phyloP scores from a whole-genome alignment of 2,113 vertebrate genomes.

The Cynoglossus semilaevis region DNA sequence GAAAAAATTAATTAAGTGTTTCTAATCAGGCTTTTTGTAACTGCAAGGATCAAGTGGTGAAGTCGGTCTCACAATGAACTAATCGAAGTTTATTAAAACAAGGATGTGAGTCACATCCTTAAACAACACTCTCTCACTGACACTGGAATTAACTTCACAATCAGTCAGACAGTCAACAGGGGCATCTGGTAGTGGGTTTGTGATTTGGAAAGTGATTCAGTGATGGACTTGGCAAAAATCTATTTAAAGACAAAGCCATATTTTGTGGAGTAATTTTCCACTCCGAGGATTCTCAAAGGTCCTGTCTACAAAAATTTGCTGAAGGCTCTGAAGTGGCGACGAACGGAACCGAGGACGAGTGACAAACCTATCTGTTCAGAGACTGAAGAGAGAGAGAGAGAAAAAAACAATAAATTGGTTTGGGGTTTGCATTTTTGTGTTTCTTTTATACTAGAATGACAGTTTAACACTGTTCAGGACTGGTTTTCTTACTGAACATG shows the following conservation, averaged over 20 bases:
- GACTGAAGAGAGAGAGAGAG: background rate
- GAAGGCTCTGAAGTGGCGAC: background rate
- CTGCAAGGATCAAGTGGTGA: background rate
- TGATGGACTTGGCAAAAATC: slow-evolving; percentile 26
- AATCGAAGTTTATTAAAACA: slow-evolving; percentile 5
- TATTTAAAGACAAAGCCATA: slow-evolving; percentile 8
- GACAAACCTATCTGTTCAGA: background rate
- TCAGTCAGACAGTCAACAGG: slow-evolving; percentile 1
- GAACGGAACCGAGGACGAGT: background rate
- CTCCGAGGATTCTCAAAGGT: slow-evolving; percentile 12
- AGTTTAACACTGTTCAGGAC: too few relatives aligned
- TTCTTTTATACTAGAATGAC: too few relatives aligned
- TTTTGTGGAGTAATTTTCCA: slow-evolving; percentile 25
- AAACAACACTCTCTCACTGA: slow-evolving; percentile 9
- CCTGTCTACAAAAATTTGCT: slow-evolving; percentile 29
- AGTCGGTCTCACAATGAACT: background rate
- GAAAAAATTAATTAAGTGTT: slow-evolving; percentile 7
- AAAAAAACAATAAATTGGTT: background rate
- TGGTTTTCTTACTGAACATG: too few relatives aligned
- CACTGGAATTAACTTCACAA: slow-evolving; percentile 25
- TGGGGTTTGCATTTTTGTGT: background rate
- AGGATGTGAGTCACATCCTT: slow-evolving; percentile 3
- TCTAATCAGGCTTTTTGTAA: slow-evolving; percentile 8
- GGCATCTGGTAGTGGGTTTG: slow-evolving; percentile 16
- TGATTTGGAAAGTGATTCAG: slow-evolving; percentile 19